Evolutionary conservation across 2,797 vertebrate genomes (phyloP), one percentile per base, ranked within the genome.

Genomic region (Crax fasciolata): DNA sequence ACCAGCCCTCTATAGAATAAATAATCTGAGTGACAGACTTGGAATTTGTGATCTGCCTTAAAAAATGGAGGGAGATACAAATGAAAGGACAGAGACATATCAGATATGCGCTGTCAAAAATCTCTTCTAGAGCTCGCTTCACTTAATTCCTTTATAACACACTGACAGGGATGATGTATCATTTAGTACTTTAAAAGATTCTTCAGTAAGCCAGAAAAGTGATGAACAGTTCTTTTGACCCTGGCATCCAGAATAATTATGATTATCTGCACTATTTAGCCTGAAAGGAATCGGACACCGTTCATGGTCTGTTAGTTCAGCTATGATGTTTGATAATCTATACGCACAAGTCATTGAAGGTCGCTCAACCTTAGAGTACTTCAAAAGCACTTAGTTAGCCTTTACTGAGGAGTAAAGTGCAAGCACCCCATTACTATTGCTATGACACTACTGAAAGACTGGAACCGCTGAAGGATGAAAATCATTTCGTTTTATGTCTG

Each of bases 261-360:
- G 94, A 98, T 98, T 98, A 98, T 97, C 96, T 97, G 93, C 92
- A 96, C 97, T 98, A 96, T 97, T 97, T 98, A 97, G 85, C 94
- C 96, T 96, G 91, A 97, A 98, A 98, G 93, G 93, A 97, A 94
- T 97, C 11, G 62, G 93, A 92, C 88, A 91, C 63, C 77, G 44
- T 95, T 98, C 97, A 96, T 75, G 96, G 94, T 97, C 96, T 97
- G 96, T 97, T 98, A 97, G 91, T 83, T 97, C 92, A 96, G 89
- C 86, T 94, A 57, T 97, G 96, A 95, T 97, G 95, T 97, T 97
- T 97, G 96, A 97, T 98, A 95, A 98, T 97, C 97, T 96, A 78
- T 96, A 97, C 62, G 52, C 94, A 96, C 79, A 91, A 96, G 92
- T 90, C 96, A 95, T 66, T 96, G 92, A 97, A 96, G 94, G 87